Evolutionary conservation across 1,140 invertebrate genomes (phyloP).

Genomic region (Tetranychus urticae): DNA sequence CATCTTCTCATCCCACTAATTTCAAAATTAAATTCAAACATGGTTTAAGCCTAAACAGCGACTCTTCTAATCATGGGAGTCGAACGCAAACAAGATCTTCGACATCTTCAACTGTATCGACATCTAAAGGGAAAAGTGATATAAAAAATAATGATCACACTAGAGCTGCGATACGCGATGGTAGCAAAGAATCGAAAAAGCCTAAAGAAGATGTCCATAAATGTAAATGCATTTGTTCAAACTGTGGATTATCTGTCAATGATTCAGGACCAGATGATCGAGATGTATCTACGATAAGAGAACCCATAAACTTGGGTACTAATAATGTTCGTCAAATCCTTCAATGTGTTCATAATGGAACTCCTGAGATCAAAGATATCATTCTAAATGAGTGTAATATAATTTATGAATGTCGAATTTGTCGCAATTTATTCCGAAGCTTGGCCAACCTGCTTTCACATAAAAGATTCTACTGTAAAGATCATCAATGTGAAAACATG

Average conservation of each 20-base stretch:
- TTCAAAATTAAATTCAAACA: too few relatives aligned
- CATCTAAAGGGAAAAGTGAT: too few relatives aligned
- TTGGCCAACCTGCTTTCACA: slow-evolving; percentile 58
- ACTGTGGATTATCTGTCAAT: not conserved
- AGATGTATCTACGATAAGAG: slow-evolving; percentile 9
- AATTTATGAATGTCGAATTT: slow-evolving; percentile 59
- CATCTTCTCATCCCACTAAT: too few relatives aligned
- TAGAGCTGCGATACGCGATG: too few relatives aligned
- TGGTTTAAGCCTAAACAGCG: too few relatives aligned
- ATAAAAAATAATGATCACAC: too few relatives aligned
- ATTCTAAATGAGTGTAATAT: slow-evolving; percentile 52
- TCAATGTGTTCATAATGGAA: slow-evolving; percentile 9
- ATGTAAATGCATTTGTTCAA: too few relatives aligned
- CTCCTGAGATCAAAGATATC: slow-evolving; percentile 34
- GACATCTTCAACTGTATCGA: too few relatives aligned
- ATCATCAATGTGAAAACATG: slow-evolving; percentile 22
- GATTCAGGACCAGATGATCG: not conserved
- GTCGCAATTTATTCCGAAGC: slow-evolving; percentile 54
- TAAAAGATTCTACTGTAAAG: slow-evolving; percentile 47
- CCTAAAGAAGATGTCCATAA: too few relatives aligned
- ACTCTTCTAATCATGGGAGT: too few relatives aligned
- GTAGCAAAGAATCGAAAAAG: too few relatives aligned
- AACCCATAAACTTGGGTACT: slow-evolving; percentile 9
- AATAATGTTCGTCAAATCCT: slow-evolving; percentile 12
- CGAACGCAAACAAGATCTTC: too few relatives aligned